Evolutionary conservation across 2,797 vertebrate species (phyloP).

Genomic region (Acanthurus leucopareius): DNA sequence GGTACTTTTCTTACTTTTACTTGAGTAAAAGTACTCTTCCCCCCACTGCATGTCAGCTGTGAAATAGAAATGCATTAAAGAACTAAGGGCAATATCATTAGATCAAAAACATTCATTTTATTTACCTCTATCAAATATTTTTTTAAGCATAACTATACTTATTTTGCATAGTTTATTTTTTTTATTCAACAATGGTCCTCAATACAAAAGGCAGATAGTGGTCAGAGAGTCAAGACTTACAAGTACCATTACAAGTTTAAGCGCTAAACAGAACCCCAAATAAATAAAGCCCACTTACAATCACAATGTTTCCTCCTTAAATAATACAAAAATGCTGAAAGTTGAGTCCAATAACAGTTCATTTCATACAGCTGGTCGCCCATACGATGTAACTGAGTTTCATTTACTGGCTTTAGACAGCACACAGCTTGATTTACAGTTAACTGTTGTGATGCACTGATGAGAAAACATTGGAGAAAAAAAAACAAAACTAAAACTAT

Average conservation of each 20-base stretch:
- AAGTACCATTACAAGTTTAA: conserved; percentile 52
- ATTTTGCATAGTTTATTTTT: conserved; percentile 56
- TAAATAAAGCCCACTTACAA: conserved; percentile 75
- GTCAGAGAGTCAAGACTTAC: conserved; percentile 48
- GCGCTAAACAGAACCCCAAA: conserved; percentile 57
- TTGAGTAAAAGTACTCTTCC: too few species aligned
- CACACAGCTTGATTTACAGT: conserved; percentile 23
- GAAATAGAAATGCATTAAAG: too few species aligned
- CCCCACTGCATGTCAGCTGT: too few species aligned
- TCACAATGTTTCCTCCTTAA: conserved; percentile 52
- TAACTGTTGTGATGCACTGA: conserved; percentile 11
- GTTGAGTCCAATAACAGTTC: conserved; percentile 23
- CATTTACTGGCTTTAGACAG: conserved; percentile 37
- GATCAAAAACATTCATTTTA: conserved; percentile 49
- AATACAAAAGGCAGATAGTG: conserved; percentile 65
- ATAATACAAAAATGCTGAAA: conserved; percentile 57
- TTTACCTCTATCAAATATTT: conserved; percentile 42
- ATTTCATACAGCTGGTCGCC: conserved; percentile 21
- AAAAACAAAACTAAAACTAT: conserved; percentile 26
- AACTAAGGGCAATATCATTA: neutral
- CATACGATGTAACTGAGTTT: conserved; percentile 7
- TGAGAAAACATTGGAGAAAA: conserved; percentile 21
- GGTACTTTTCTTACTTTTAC: too few species aligned
- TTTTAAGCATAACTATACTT: conserved; percentile 24
- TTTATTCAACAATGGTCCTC: conserved; percentile 51